phyloP scores from a whole-genome alignment of 2,113 vertebrate genomes.

The Antennarius striatus region DNA sequence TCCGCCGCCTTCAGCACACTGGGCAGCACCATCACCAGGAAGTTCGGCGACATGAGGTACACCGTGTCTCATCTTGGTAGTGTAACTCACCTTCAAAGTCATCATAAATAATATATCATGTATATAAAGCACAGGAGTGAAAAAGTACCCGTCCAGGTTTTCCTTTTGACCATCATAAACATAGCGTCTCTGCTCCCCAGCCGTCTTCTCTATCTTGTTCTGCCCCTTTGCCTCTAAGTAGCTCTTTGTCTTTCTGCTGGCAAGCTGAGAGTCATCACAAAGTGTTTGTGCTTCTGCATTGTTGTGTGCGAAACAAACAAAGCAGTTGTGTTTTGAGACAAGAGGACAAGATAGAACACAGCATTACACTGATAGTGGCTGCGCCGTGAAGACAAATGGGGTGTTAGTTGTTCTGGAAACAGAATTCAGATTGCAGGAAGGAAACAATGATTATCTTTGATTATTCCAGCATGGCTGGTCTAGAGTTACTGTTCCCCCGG shows the following conservation, averaged over 20 bases:
- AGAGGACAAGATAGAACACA: no score
- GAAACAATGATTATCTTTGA: conserved; percentile 50
- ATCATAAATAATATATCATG: background rate
- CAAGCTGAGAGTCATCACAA: background rate
- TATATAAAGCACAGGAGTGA: background rate
- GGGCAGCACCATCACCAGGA: conserved; percentile 91
- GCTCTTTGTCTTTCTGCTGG: conserved; percentile 13
- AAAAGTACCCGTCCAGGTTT: background rate
- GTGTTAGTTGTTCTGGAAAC: background rate
- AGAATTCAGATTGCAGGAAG: conserved; percentile 4
- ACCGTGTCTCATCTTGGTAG: background rate
- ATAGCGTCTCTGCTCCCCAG: conserved; percentile 28
- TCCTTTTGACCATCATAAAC: background rate
- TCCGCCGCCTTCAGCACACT: conserved; percentile 92
- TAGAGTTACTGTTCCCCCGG: conserved; percentile 78
- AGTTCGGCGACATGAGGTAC: conserved; percentile 97
- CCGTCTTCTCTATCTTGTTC: conserved; percentile 14
- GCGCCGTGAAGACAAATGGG: no score
- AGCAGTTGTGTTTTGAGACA: background rate
- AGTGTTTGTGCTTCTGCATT: conserved; percentile 12
- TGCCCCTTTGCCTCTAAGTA: conserved; percentile 7
- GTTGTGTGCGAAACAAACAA: conserved; percentile 10
- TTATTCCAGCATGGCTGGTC: conserved; percentile 79
- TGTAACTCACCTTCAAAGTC: background rate
- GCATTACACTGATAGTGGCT: no score